Evolutionary conservation across 2,797 vertebrate species (phyloP), one percentile per base, ranked within the genome.

Genomic region (Calcarius lapponicus): DNA sequence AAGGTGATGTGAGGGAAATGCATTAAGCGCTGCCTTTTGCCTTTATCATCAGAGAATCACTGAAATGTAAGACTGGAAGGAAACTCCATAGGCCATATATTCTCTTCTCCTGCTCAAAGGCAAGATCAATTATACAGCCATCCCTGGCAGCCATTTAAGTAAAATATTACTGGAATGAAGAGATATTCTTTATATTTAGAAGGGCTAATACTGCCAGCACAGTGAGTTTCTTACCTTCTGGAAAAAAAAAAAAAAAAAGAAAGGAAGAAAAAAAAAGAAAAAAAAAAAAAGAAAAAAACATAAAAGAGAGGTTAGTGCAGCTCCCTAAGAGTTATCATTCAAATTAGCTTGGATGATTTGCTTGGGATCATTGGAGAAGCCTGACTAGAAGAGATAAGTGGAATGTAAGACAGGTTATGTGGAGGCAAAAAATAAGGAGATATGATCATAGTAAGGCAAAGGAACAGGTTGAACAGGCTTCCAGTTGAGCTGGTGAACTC

Each of bases 261-360:
- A 25, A 34, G 3, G 16, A 16, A 18, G 8, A n/a, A 4, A 7
- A 3, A 22, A 7, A 18, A 11, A 6, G 11, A 10, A n/a, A 4
- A 7, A 3, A 22, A 7, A 18, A 11, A 6, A 13, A 10, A 21
- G 7, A 42, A 60, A 74, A n/a, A 75, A 29, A n/a, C 32, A 56
- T 60, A 47, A 60, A 82, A 90, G 47, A 92, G 83, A 83, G 62
- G 40, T 86, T 95, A 92, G 62, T 86, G 70, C 80, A 86, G 61
- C 40, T 88, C 87, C 78, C 47, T 53, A 56, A 62, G 84, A 90
- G 72, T 91, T 91, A 96, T 95, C 80, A 84, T 96, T 97, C 94
- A 94, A 95, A 94, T 96, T 97, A 96, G n/a, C 82, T 89, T 84
- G 79, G 80, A 92, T 82, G 88, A 88, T 95, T 86, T 97, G 58